Conservation (phyloP, 2,888 invertebrate genomes). For the Blera fallax region DNA sequence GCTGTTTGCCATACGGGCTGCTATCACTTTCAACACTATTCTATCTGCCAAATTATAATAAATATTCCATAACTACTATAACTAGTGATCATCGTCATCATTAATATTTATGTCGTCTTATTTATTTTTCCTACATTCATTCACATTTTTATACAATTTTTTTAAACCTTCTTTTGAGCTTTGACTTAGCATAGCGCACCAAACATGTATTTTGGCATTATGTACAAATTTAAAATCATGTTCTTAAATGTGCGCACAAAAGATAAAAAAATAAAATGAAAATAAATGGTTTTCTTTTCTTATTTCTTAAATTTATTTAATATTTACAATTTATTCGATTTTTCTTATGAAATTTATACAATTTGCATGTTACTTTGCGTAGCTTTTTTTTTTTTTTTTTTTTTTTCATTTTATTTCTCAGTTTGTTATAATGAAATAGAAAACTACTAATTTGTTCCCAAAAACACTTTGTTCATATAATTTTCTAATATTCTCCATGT, state of each 20-base stretch:
- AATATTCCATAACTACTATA: neutral
- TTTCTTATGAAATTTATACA: neutral
- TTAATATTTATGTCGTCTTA: neutral
- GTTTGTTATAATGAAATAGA: slow-evolving; percentile 59
- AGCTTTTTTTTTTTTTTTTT: neutral
- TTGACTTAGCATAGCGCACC: slow-evolving; percentile 47
- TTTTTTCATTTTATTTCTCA: neutral
- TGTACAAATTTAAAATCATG: slow-evolving; percentile 43
- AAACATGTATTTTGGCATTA: slow-evolving; percentile 32
- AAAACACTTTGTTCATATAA: slow-evolving; percentile 73
- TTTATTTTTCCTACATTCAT: slow-evolving; percentile 3
- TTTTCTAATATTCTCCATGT: slow-evolving; percentile 68
- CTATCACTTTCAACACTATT: neutral
- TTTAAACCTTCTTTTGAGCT: slow-evolving; percentile 54
- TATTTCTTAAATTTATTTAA: neutral
- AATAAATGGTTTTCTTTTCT: neutral
- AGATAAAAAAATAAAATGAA: neutral
- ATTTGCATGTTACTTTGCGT: slow-evolving; percentile 14
- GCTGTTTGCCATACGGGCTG: too few relatives aligned
- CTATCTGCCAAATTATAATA: neutral
- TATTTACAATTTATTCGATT: slow-evolving; percentile 27
- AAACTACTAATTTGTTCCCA: slow-evolving; percentile 76
- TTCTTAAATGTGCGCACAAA: slow-evolving; percentile 25
- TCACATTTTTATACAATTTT: slow-evolving; percentile 20
- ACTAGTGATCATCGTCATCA: neutral